A percentile compares a stretch with the other conserved stretches of the same genome.
phyloP scores from a whole-genome alignment of 2,888 invertebrate species.

The Lottia gigantea region DNA sequence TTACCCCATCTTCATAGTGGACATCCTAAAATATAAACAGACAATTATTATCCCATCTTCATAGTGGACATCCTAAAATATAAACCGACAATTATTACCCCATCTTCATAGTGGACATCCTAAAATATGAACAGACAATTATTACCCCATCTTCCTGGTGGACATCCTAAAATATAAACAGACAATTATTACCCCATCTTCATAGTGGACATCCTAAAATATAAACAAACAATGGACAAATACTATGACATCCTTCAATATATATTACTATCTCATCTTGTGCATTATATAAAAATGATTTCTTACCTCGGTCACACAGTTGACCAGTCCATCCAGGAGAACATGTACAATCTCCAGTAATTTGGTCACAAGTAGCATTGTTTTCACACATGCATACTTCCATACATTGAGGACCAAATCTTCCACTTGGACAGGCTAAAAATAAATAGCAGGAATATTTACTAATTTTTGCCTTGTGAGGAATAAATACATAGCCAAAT shows the following conservation, averaged over 20 bases:
- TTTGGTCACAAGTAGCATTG: constrained; percentile 86
- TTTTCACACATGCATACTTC: constrained; percentile 64
- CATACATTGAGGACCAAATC: constrained; percentile 72
- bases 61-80: too few species aligned
- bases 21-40: too few species aligned
- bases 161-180: constrained; percentile 45
- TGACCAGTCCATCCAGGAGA: constrained; percentile 58
- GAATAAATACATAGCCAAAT: too few species aligned
- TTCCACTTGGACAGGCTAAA: constrained; percentile 74
- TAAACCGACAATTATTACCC: too few species aligned
- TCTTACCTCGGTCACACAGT: constrained; percentile 61
- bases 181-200: constrained; percentile 48
- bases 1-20: too few species aligned
- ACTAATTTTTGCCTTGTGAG: too few species aligned
- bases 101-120: too few species aligned
- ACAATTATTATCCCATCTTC: too few species aligned
- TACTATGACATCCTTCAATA: too few species aligned
- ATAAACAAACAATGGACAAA: background rate
- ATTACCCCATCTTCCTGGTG: constrained; percentile 50
- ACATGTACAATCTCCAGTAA: constrained; percentile 75
- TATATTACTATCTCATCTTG: too few species aligned
- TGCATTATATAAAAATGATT: background rate
- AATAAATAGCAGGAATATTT: background rate
- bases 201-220: constrained; percentile 55
- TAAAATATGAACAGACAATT: constrained; percentile 32